Evolutionary conservation across 2,888 invertebrate genomes (phyloP).

Genomic region (Acronicta leporina): DNA sequence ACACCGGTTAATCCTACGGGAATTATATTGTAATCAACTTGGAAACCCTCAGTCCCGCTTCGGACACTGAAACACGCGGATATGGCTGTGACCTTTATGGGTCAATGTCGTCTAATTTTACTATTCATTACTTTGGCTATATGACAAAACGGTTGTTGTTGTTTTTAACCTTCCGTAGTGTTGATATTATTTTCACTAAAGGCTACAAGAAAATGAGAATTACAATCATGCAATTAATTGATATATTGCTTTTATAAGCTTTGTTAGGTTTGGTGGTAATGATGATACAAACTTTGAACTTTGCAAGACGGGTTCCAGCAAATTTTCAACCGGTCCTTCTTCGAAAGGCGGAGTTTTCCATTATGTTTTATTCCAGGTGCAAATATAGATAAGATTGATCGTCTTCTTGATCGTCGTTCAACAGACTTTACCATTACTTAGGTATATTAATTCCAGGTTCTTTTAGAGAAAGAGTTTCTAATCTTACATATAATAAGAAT

Average conservation of each 20-base stretch:
- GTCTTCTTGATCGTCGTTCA: too few species aligned
- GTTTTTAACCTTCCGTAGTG: constrained; percentile 29
- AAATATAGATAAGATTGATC: too few species aligned
- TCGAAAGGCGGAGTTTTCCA: too few species aligned
- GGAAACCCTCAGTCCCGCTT: constrained; percentile 23
- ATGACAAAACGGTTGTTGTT: constrained; percentile 33
- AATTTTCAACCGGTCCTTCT: too few species aligned
- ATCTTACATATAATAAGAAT: constrained; percentile 1
- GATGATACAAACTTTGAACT: too few species aligned
- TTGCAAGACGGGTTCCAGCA: too few species aligned
- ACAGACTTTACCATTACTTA: too few species aligned
- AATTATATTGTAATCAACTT: constrained; percentile 32
- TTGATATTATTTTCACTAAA: constrained; percentile 12
- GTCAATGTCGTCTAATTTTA: constrained; percentile 35
- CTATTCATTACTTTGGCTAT: constrained; percentile 35
- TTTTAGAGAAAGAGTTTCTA: constrained; percentile 5
- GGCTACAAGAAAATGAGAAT: background rate
- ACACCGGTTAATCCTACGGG: background rate
- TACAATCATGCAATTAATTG: too few species aligned
- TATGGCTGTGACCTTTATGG: constrained; percentile 45
- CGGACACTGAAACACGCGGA: constrained; percentile 28
- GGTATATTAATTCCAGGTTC: too few species aligned
- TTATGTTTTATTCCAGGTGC: too few species aligned
- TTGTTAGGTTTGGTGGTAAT: too few species aligned
- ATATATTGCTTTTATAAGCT: too few species aligned